Percentiles rank a stretch among this genome's conserved stretches.
phyloP scores from a whole-genome alignment of 2,888 invertebrate species.

The Coenonympha arcania region DNA sequence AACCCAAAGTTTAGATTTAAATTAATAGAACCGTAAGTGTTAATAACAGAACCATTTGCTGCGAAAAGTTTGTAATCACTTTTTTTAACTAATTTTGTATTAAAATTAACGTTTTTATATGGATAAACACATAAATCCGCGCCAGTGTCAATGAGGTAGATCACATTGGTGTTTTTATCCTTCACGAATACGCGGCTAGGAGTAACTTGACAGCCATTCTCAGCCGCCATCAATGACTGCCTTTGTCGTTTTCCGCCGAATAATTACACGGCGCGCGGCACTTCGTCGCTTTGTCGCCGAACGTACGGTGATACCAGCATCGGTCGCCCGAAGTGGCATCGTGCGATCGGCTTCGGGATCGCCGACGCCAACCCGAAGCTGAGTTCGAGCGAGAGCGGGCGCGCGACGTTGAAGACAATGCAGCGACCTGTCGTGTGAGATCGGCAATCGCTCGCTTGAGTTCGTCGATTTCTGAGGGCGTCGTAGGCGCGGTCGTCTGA shows the following conservation, averaged over 20 bases:
- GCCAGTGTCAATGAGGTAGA: neutral
- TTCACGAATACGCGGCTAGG: slow-evolving; percentile 16
- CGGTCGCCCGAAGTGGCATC: neutral
- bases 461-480: neutral
- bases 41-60: slow-evolving; percentile 24
- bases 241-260: slow-evolving; percentile 13
- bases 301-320: slow-evolving; percentile 19
- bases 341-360: neutral
- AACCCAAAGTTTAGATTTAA: slow-evolving; percentile 17
- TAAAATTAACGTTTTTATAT: neutral
- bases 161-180: neutral
- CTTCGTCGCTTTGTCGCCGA: slow-evolving; percentile 6
- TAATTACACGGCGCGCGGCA: slow-evolving; percentile 14
- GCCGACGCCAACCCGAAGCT: neutral
- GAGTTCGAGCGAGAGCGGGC: neutral
- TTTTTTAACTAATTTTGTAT: neutral
- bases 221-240: slow-evolving; percentile 22
- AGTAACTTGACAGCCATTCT: slow-evolving; percentile 8
- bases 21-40: slow-evolving; percentile 22
- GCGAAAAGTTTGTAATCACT: slow-evolving; percentile 14
- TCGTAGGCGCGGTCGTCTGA: neutral
- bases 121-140: neutral
- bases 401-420: neutral
- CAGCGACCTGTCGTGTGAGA: neutral
- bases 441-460: neutral